Evolutionary conservation across 2,797 vertebrate genomes (phyloP), one percentile per base, ranked within the genome.

Genomic region (Rhabdomys pumilio): DNA sequence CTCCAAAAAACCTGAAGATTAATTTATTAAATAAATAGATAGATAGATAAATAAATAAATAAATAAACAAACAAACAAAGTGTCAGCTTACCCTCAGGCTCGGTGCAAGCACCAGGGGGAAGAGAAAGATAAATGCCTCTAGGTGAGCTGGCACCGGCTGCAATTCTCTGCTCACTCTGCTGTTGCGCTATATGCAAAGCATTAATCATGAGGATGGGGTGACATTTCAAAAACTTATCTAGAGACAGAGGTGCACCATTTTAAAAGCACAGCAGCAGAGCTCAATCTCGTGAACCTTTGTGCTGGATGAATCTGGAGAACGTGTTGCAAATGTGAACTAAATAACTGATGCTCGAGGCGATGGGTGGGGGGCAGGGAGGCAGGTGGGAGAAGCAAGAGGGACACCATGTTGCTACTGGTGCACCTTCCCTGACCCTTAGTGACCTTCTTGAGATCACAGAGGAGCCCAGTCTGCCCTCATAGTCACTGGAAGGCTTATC

Each of bases 41-140:
- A 50, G 7, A 50, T 50, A 50, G 10, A 50, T 50, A 50, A 50
- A 50, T 50, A 50, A 50, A n/a, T n/a, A 50, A 50, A 50, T 50
- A 50, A 50, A 50, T 50, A 50, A 50, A 50, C 11, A 98, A 96
- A 83, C 31, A 92, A 65, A 73, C 86, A 97, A 98, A 97, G 97
- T 98, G 98, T 98, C 98, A 98, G 98, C 96, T 98, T 98, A 98
- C 98, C 98, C 98, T 93, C 95, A 98, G 98, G 98, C 98, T 98
- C 97, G 97, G 98, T 59, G 81, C 3, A 96, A 97, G 97, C 98
- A 98, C 93, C 89, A 96, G 97, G 97, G 98, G 76, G 79, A 41
- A 96, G 96, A 97, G 95, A 98, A 98, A 98, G 98, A 98, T 97
- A 98, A 98, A 98, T 98, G 98, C 98, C 98, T 98, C 90, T 97